A percentile compares a stretch with the other conserved stretches of the same genome.
Evolutionary conservation across 1,140 invertebrate species (phyloP).

Genomic region (Pogonomyrmex californicus): DNA sequence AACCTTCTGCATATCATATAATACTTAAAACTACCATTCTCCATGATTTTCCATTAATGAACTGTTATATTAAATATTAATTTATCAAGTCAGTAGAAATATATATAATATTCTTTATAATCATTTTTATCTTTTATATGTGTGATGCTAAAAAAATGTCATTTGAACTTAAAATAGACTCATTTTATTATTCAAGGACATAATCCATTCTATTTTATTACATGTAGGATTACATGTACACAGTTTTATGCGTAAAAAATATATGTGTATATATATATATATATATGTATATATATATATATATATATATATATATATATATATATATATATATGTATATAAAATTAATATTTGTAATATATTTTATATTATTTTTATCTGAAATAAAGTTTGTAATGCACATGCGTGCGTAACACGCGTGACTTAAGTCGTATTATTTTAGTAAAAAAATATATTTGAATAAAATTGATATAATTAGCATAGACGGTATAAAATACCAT

Average conservation of each 20-base stretch:
- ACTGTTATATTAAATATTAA: slow-evolving; percentile 58
- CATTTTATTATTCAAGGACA: neutral
- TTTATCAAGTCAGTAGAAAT: slow-evolving; percentile 43
- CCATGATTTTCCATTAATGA: slow-evolving; percentile 75
- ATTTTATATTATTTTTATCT: slow-evolving; percentile 13
- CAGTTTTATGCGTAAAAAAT: neutral
- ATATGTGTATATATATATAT: neutral
- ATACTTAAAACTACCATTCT: slow-evolving; percentile 74
- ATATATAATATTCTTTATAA: slow-evolving; percentile 14
- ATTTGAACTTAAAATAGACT: slow-evolving; percentile 24
- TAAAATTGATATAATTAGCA: slow-evolving; percentile 29
- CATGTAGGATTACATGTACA: neutral
- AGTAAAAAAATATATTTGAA: slow-evolving; percentile 16
- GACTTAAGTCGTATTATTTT: slow-evolving; percentile 37
- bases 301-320: slow-evolving; percentile 2
- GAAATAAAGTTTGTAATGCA: slow-evolving; percentile 4
- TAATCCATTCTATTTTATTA: slow-evolving; percentile 22
- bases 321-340: slow-evolving; percentile 31
- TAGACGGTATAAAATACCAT: slow-evolving; percentile 22
- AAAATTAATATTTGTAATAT: too few species aligned
- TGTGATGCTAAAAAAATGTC: neutral
- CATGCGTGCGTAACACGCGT: slow-evolving; percentile 21
- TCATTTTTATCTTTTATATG: slow-evolving; percentile 32
- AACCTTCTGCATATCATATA: slow-evolving; percentile 63
- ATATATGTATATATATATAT: slow-evolving; percentile 12